Percentiles rank a stretch among this genome's conserved stretches.
Conservation (phyloP, 2,113 vertebrate species). For the Gasterosteus aculeatus region DNA sequence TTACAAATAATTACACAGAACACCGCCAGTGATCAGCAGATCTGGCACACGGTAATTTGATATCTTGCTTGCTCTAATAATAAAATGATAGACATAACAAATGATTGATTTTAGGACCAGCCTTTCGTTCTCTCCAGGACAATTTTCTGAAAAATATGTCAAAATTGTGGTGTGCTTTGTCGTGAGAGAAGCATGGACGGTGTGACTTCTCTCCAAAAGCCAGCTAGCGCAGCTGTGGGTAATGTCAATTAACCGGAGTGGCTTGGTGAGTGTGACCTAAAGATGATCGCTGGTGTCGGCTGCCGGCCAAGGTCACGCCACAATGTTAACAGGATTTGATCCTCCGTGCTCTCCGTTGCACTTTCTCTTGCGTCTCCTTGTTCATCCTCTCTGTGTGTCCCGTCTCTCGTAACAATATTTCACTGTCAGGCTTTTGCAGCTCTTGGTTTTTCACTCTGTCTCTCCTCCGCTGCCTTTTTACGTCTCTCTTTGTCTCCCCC, state of each 20-base stretch:
- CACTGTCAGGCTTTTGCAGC: conserved; percentile 69
- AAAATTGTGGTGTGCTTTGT: background rate
- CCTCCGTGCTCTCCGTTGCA: conserved; percentile 54
- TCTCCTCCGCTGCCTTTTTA: conserved; percentile 31
- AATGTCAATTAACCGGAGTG: conserved; percentile 82
- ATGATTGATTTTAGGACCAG: background rate
- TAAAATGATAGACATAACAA: background rate
- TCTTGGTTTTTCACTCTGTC: conserved; percentile 37
- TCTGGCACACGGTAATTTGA: background rate
- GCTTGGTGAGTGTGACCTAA: conserved; percentile 74
- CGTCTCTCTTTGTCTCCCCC: conserved; percentile 46
- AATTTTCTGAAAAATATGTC: background rate
- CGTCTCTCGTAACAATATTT: conserved; percentile 61
- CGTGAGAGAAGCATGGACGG: conserved; percentile 7
- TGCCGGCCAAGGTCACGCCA: conserved; percentile 78
- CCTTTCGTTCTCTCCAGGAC: background rate
- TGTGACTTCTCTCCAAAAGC: conserved; percentile 30
- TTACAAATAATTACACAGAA: conserved; percentile 1
- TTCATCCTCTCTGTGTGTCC: conserved; percentile 60
- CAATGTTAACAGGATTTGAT: conserved; percentile 81
- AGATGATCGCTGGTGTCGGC: conserved; percentile 76
- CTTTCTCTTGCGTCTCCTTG: conserved; percentile 49
- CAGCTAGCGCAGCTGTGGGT: conserved; percentile 37
- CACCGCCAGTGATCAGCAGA: background rate
- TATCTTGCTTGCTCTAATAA: background rate